Conservation (phyloP, 2,797 vertebrate genomes). For the Iguana delicatissima region DNA sequence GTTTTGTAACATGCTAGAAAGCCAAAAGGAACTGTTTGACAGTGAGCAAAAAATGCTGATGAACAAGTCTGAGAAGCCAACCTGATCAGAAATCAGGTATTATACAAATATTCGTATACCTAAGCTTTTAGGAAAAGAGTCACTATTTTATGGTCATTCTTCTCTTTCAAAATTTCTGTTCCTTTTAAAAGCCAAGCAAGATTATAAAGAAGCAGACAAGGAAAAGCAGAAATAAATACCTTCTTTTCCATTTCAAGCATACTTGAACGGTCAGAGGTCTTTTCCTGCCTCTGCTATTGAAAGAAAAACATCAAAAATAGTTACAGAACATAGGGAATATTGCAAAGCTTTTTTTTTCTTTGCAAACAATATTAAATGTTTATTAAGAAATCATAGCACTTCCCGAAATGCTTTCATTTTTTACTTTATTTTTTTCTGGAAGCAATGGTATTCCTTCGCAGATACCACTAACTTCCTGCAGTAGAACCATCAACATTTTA, state of each 20-base stretch:
- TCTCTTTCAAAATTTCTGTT: slow-evolving; percentile 39
- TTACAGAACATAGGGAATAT: slow-evolving; percentile 45
- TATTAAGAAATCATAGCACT: slow-evolving; percentile 8
- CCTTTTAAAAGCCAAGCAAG: slow-evolving; percentile 4
- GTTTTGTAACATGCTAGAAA: not conserved
- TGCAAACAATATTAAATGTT: not conserved
- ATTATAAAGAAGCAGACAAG: slow-evolving; percentile 7
- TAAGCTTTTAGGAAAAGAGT: slow-evolving; percentile 6
- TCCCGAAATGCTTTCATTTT: not conserved
- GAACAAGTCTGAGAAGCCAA: slow-evolving; percentile 22
- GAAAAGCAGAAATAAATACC: slow-evolving; percentile 78
- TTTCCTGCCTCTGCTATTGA: slow-evolving; percentile 89
- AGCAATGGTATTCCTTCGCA: not conserved
- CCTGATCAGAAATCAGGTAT: slow-evolving; percentile 60
- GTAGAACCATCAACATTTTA: not conserved
- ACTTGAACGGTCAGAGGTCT: slow-evolving; percentile 90
- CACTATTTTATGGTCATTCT: slow-evolving; percentile 53
- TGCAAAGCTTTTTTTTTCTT: not conserved
- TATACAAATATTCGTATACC: slow-evolving; percentile 15
- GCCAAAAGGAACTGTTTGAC: not conserved
- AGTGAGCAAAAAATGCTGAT: slow-evolving; percentile 13
- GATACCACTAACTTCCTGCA: not conserved
- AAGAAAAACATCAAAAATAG: slow-evolving; percentile 58
- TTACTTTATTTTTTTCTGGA: slow-evolving; percentile 3
- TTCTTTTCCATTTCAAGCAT: slow-evolving; percentile 92